These are phyloP conservation scores for Trematomus bernacchii DNA, from an alignment of 2,797 vertebrate species.

Conservation along the genomic window DNA sequence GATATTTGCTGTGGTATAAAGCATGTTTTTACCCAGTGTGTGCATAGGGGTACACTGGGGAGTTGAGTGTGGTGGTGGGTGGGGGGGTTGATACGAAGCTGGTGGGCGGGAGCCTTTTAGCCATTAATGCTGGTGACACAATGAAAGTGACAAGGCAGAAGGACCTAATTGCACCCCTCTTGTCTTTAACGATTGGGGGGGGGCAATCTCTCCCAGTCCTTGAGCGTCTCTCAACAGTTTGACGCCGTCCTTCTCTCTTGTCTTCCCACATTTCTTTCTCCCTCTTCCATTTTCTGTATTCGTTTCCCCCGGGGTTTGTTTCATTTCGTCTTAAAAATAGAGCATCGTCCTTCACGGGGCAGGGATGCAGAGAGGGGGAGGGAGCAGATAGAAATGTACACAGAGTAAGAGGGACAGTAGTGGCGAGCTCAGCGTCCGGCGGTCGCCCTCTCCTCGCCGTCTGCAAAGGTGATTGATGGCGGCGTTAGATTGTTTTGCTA, in stretches of 20 bases:
- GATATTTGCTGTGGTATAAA: conserved; percentile 39
- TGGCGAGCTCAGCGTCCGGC: conserved; percentile 35
- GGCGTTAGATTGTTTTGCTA: conserved; percentile 41
- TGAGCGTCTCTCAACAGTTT: conserved; percentile 52
- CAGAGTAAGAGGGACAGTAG: conserved; percentile 48
- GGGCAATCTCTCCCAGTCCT: conserved; percentile 41
- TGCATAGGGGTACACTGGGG: conserved; percentile 58
- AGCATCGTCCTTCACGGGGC: conserved; percentile 44
- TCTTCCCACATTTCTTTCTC: conserved; percentile 14
- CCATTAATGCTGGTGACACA: conserved; percentile 77
- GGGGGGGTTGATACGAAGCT: conserved; percentile 50
- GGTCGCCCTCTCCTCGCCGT: conserved; percentile 16
- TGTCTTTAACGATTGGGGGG: conserved; percentile 66
- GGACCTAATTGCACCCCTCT: conserved; percentile 77
- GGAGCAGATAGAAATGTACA: conserved; percentile 50
- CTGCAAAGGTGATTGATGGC: conserved; percentile 66
- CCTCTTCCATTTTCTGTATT: conserved; percentile 21
- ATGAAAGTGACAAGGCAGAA: conserved; percentile 81
- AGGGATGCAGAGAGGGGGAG: conserved; percentile 48
- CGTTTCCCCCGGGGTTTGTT: conserved; percentile 53
- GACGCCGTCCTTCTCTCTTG: background rate
- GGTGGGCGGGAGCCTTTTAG: conserved; percentile 67
- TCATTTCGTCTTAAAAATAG: conserved; percentile 66
- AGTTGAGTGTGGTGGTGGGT: conserved; percentile 56
- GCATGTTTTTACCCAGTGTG: conserved; percentile 47